phyloP scores from a whole-genome alignment of 1,140 invertebrate species.

The Cyphomyrmex costatus region DNA sequence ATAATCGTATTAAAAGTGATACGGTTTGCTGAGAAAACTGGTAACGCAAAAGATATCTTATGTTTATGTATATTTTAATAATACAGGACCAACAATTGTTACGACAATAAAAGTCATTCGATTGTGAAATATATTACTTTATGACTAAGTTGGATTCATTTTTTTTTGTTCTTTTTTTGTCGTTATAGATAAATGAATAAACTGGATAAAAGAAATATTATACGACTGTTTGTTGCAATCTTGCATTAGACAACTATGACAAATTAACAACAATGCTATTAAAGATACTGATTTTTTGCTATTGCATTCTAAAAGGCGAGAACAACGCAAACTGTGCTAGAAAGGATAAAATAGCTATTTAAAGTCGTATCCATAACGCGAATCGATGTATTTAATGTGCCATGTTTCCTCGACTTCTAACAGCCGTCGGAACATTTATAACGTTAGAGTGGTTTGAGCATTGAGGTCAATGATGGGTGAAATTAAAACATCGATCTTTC shows the following conservation, averaged over 20 bases:
- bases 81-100: background rate
- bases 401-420: constrained; percentile 55
- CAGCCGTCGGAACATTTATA: constrained; percentile 46
- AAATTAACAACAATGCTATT: constrained; percentile 47
- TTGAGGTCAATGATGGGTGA: constrained; percentile 61
- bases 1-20: background rate
- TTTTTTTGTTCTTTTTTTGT: no score
- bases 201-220: background rate
- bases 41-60: background rate
- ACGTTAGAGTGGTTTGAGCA: constrained; percentile 54
- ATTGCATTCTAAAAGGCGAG: constrained; percentile 16
- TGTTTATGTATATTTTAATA: constrained; percentile 1
- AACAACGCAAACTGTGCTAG: constrained; percentile 14
- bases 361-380: constrained; percentile 45
- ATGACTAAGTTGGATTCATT: background rate
- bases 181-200: constrained; percentile 1
- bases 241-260: constrained; percentile 15
- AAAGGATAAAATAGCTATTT: constrained; percentile 37
- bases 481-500: constrained; percentile 53
- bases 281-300: constrained; percentile 32
- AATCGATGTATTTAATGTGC: constrained; percentile 52
- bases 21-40: background rate
- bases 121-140: background rate
- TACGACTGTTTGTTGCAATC: background rate
- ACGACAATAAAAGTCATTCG: background rate